phyloP scores from a whole-genome alignment of 1,140 invertebrate species.

The Himalopsyche phryganea region DNA sequence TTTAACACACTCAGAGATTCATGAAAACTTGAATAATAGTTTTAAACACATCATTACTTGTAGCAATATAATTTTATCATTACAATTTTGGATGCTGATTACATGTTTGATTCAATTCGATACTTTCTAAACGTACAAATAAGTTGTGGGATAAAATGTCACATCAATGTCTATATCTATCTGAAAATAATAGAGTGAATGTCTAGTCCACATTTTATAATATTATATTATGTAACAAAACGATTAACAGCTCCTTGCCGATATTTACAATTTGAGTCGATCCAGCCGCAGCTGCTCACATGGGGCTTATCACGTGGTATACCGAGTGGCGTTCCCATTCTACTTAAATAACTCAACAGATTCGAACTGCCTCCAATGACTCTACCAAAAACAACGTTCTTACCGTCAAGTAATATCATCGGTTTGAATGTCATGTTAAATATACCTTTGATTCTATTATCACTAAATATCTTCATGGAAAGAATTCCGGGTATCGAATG shows the following conservation, averaged over 20 bases:
- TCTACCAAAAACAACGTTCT: constrained; percentile 49
- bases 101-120: no score
- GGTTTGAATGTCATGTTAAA: constrained; percentile 52
- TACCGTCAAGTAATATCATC: constrained; percentile 45
- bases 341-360: constrained; percentile 6
- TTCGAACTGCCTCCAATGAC: constrained; percentile 7
- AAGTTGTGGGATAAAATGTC: no score
- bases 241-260: neutral
- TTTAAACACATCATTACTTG: no score
- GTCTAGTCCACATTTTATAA: no score
- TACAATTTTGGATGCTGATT: no score
- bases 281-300: constrained; percentile 10
- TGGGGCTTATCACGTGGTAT: constrained; percentile 6
- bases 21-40: no score
- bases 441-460: constrained; percentile 41
- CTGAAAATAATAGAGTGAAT: no score
- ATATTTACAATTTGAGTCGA: neutral
- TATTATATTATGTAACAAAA: no score
- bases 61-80: no score
- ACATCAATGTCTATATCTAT: no score
- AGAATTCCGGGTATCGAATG: constrained; percentile 48
- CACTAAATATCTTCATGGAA: constrained; percentile 43
- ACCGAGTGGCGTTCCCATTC: constrained; percentile 15
- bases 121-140: no score
- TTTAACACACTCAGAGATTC: no score